Evolutionary conservation across 2,888 invertebrate genomes (phyloP).

Genomic region (Andrena minutula): DNA sequence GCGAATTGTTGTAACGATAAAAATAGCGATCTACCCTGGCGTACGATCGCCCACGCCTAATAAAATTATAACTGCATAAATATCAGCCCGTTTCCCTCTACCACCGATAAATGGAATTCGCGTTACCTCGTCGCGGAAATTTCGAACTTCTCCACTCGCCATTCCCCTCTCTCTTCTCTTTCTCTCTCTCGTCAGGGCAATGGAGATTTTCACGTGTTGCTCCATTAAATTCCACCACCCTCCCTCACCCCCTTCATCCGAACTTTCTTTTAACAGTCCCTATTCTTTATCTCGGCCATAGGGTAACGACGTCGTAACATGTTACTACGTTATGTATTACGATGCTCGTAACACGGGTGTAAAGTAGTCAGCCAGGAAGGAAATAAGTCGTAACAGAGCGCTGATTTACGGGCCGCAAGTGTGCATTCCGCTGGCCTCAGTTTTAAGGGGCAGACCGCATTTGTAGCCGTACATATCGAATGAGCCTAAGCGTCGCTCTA

Average conservation of each 20-base stretch:
- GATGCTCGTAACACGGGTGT: constrained; percentile 51
- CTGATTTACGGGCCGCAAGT: constrained; percentile 66
- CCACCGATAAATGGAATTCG: neutral
- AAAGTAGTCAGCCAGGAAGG: constrained; percentile 40
- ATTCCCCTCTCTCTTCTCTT: neutral
- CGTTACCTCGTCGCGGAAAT: neutral
- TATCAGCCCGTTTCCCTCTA: neutral
- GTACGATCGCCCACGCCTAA: constrained; percentile 3
- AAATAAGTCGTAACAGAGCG: constrained; percentile 59
- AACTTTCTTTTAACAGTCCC: constrained; percentile 53
- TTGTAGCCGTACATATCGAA: constrained; percentile 49
- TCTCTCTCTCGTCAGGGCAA: neutral
- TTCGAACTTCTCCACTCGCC: neutral
- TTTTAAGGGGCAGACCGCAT: constrained; percentile 54
- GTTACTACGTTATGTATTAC: constrained; percentile 67
- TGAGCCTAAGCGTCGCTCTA: constrained; percentile 38
- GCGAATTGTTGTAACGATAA: constrained; percentile 43
- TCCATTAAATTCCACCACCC: constrained; percentile 48
- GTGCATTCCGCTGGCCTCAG: constrained; percentile 52
- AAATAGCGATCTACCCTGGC: constrained; percentile 10
- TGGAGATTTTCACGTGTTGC: constrained; percentile 39
- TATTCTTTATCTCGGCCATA: constrained; percentile 39
- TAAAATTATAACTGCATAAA: constrained; percentile 29
- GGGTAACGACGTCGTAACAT: constrained; percentile 57
- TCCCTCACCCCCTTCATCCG: neutral